Evolutionary conservation across 1,140 invertebrate species (phyloP), one percentile per base, ranked within the genome.

Genomic region (Drosophila pachea): DNA sequence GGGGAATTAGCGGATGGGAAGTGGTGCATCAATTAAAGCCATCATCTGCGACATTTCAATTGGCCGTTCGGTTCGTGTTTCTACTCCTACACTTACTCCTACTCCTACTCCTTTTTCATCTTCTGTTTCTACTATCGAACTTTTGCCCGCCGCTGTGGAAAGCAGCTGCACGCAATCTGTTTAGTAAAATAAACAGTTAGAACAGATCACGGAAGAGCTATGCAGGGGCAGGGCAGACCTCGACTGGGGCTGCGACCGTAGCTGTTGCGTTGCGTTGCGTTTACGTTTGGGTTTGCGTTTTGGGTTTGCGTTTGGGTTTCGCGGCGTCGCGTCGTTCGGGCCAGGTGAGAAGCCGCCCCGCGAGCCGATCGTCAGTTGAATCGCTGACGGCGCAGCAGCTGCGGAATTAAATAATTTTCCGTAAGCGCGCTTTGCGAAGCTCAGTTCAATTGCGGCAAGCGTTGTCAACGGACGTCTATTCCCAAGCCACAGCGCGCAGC

Each of bases 381-480:
- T 35, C 68, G 65, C 47, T 48, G 22, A 14, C 61, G 62, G 38
- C 40, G 60, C 7, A 33, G 67, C 54, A 50, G 63, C 63, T 70
- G 69, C 74, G 78, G 73, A 86, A 86, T 87, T 87, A 71, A 87
- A 87, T 87, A 78, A 86, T 86, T 86, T 83, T 87, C 76, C 78
- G 73, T 84, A 84, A 78, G 72, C 78, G 73, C 69, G 63, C 61
- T 65, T 76, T 73, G 75, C 32, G 47, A 87, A 86, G 83, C 83
- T 86, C 83, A 86, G 83, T 86, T 86, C 78, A 83, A 87, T 87
- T 76, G 83, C 77, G 74, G 73, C 82, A 59, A 76, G 75, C 76
- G 56, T 67, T 87, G 75, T 54, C 68, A 72, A 72, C 78, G 66
- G 82, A 86, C 78, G 83, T 83, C 53, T 68, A 32, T 59, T n/a